Base-by-base conservation (phyloP, 2,797 vertebrate genomes). In the Ptychadena robeensis region DNA sequence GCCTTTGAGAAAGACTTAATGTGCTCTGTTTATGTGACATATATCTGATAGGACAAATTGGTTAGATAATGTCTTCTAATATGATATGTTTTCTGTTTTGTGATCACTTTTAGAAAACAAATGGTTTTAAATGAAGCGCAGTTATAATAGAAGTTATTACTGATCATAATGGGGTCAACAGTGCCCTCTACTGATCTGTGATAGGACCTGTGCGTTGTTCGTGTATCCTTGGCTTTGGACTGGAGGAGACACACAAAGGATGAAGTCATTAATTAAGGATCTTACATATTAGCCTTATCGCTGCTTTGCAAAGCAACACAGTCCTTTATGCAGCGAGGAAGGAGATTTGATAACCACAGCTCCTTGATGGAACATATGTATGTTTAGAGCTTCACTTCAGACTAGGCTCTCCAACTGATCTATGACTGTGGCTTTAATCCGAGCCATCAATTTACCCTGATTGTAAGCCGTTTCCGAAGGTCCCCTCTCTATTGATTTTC, bases 361-460 rank as follows among this genome's bases (percentile, higher is more conserved):
- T 65, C 28, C 18, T 65, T 32, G 27, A 44, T 70, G 12, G 32
- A 76, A 31, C 34, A 27, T 67, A 34, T 68, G 35, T 68, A 4
- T 38, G 70, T 65, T 69, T 28, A 66, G 15, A 67, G 25, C 57
- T 18, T 61, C 37, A 18, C 22, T 77, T 65, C 57, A 71, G n/a
- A 65, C 64, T 67, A 67, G 18, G 25, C 65, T 38, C 88, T 88
- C 89, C 88, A 86, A 87, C 88, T 86, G 81, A 65, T 80, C 90
- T 88, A 44, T 37, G 40, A 37, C 66, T 38, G 44, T 48, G 61
- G 86, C 91, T 87, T 91, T 89, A 89, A 90, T 90, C 90, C 81
- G 86, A 90, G 90, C 90, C 92, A 94, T 95, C 94, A 94, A 95
- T 95, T 93, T 93, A 91, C 92, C 93, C 93, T 94, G 94, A 95